Percentiles rank a stretch among this genome's conserved stretches.
Conservation (phyloP, 1,140 invertebrate species). For the Maniola jurtina region DNA sequence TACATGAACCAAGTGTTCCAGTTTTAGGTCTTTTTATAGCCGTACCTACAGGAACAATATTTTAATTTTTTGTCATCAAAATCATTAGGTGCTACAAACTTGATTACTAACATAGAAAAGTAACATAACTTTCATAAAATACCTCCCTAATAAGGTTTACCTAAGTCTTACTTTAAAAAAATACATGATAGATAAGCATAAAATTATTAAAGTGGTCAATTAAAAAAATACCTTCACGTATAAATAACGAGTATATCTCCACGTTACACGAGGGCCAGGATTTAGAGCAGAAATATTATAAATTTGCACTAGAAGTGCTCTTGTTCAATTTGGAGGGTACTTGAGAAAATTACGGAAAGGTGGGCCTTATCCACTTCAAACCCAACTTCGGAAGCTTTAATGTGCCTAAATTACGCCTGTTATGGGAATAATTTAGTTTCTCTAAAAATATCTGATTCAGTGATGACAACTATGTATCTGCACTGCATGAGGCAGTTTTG, state of each 20-base stretch:
- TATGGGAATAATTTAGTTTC: neutral
- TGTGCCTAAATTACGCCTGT: conserved; percentile 25
- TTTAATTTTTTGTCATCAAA: too few relatives aligned
- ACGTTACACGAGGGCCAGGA: conserved; percentile 46
- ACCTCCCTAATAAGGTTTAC: too few relatives aligned
- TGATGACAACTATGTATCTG: too few relatives aligned
- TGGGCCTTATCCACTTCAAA: conserved; percentile 64
- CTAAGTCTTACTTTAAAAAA: too few relatives aligned
- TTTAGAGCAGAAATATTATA: conserved; percentile 74
- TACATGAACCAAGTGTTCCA: too few relatives aligned
- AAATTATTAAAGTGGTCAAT: neutral
- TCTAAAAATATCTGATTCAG: neutral
- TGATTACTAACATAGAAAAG: too few relatives aligned
- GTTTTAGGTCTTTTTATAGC: too few relatives aligned
- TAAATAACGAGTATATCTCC: conserved; percentile 41
- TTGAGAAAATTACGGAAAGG: conserved; percentile 73
- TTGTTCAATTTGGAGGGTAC: conserved; percentile 64
- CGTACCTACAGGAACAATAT: too few relatives aligned
- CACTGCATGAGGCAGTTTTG: too few relatives aligned
- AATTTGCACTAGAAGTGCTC: conserved; percentile 71
- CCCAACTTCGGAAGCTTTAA: conserved; percentile 60
- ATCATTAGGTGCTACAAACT: too few relatives aligned
- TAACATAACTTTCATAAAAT: too few relatives aligned
- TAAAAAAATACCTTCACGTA: neutral
- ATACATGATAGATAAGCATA: neutral